Base-by-base conservation (phyloP, 2,888 invertebrate genomes). In the Apotomis betuletana region DNA sequence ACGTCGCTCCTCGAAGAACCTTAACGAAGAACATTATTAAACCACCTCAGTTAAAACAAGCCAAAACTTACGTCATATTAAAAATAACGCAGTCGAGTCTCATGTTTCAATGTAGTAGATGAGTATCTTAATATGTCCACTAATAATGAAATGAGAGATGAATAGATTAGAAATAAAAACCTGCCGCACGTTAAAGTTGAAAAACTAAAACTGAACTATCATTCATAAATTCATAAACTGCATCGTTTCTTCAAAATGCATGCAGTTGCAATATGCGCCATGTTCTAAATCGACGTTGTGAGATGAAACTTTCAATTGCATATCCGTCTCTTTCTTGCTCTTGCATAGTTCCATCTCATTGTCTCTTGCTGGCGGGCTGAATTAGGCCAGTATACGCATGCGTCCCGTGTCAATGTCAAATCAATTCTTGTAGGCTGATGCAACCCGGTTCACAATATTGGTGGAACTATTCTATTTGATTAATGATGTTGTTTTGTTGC, bases 371-470 rank as follows among this genome's bases (percentile, higher is more conserved):
- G 72, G 75, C 80, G 78, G 79, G 84, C 78, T 80, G 85, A 92
- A 92, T 90, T 92, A 88, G 90, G 90, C 84, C 90, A 88, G 87
- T 88, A 71, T 71, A 89, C 93, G 93, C 93, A 93, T 93, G 93
- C 93, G 93, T 86, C 82, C 79, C 82, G 81, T 85, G 87, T 91
- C 93, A 93, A 93, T 92, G 92, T 93, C 93, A 92, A 93, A 93
- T 93, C 93, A 93, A 93, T 93, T 89, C 85, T 87, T 81, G 86
- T 90, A 90, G 87, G 90, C 90, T 89, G 91, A 91, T 92, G 92
- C 92, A 92, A 89, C 88, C 79, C 76, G 82, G 80, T 83, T 83
- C 80, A 83, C 75, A 77, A 74, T 75, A 75, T 73, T 70, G 74
- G 68, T 44, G 62, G 70, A 65, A 63, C 70, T 72, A 63, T 67